These are phyloP conservation scores for Caenorhabditis doughertyi DNA, from an alignment of 2,888 invertebrate genomes.

Conservation along the genomic window DNA sequence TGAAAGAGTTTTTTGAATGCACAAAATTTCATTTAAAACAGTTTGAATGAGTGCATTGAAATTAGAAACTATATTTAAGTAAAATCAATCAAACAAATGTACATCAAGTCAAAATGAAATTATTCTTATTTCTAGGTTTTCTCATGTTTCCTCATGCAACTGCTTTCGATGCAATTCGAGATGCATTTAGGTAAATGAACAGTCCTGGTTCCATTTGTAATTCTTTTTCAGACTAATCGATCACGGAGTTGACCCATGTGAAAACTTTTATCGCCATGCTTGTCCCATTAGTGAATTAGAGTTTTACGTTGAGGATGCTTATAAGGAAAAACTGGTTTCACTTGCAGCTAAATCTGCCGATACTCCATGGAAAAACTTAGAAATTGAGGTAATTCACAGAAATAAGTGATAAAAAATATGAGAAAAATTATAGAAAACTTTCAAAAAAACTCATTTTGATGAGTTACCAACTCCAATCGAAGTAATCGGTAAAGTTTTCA, in stretches of 20 bases:
- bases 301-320: neutral
- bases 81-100: neutral
- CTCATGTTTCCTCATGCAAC: neutral
- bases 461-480: neutral
- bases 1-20: no score
- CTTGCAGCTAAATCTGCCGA: neutral
- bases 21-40: no score
- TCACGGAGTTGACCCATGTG: neutral
- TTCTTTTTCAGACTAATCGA: neutral
- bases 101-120: neutral
- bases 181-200: conserved; percentile 2
- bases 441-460: neutral
- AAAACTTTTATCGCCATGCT: conserved; percentile 25
- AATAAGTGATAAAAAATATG: neutral
- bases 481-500: neutral
- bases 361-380: conserved; percentile 1
- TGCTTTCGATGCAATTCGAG: conserved; percentile 4
- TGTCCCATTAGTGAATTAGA: neutral
- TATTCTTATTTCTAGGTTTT: neutral
- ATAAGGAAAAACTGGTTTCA: neutral
- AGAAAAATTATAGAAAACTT: neutral
- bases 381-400: neutral
- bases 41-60: no score
- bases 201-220: neutral
- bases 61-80: neutral